phyloP scores from a whole-genome alignment of 2,888 invertebrate species.

The Mylabris sibirica region DNA sequence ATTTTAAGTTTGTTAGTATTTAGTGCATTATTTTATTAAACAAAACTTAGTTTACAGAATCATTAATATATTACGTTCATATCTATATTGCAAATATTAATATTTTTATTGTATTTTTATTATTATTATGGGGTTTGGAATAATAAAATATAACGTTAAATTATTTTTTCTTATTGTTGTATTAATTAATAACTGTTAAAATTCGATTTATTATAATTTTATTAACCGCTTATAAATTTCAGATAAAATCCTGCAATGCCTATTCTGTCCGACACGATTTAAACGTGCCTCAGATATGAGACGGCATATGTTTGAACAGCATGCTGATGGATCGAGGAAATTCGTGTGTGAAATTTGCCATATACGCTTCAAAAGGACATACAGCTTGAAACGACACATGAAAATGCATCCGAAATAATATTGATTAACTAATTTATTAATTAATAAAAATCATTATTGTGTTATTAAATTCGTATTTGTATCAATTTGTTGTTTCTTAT shows the following conservation, averaged over 20 bases:
- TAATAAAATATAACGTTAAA: slow-evolving; percentile 28
- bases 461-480: background rate
- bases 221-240: background rate
- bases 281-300: slow-evolving; percentile 9
- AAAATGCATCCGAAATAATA: slow-evolving; percentile 1
- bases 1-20: slow-evolving; percentile 5
- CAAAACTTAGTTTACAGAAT: background rate
- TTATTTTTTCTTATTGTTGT: background rate
- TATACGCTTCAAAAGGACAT: slow-evolving; percentile 25
- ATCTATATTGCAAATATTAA: slow-evolving; percentile 25
- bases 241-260: slow-evolving; percentile 1
- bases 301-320: slow-evolving; percentile 11
- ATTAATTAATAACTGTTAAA: background rate
- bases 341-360: slow-evolving; percentile 20
- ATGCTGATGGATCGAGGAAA: slow-evolving; percentile 6
- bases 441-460: background rate
- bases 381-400: slow-evolving; percentile 24
- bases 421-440: background rate
- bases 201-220: background rate
- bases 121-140: slow-evolving; percentile 34
- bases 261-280: slow-evolving; percentile 1
- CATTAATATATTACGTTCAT: slow-evolving; percentile 36
- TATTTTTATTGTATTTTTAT: slow-evolving; percentile 34
- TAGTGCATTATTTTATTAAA: background rate
- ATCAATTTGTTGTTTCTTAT: background rate